Evolutionary conservation across 2,113 vertebrate genomes (phyloP).

Genomic region (Sander lucioperca): DNA sequence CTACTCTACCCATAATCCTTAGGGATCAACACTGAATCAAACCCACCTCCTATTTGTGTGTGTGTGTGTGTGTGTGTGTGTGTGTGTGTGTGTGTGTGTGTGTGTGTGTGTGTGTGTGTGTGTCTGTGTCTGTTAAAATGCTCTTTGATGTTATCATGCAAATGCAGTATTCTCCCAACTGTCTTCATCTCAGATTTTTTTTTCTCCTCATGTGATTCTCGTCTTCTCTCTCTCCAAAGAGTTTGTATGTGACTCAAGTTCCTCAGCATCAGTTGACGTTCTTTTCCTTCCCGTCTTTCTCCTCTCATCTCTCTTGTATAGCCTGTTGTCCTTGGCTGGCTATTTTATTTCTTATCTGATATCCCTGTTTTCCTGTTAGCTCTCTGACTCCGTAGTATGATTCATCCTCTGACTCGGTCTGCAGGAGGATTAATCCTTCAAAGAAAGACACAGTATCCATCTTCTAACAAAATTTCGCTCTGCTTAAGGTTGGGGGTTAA

Average conservation of each 20-base stretch:
- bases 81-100: conserved; percentile 29
- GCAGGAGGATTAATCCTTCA: neutral
- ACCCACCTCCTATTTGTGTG: conserved; percentile 67
- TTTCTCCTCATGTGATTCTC: conserved; percentile 22
- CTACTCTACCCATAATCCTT: conserved; percentile 74
- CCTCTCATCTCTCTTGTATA: conserved; percentile 31
- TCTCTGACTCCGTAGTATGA: conserved; percentile 24
- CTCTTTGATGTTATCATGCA: conserved; percentile 72
- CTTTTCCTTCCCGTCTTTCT: conserved; percentile 47
- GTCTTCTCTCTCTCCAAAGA: conserved; percentile 23
- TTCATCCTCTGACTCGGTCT: conserved; percentile 39
- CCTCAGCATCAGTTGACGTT: conserved; percentile 40
- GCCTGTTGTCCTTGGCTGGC: conserved; percentile 52
- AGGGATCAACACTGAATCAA: conserved; percentile 72
- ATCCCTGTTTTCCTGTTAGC: conserved; percentile 22
- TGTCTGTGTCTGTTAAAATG: conserved; percentile 32
- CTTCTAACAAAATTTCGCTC: neutral
- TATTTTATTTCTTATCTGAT: conserved; percentile 57
- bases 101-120: conserved; percentile 24
- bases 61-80: conserved; percentile 24
- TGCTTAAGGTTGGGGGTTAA: neutral
- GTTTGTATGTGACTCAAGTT: conserved; percentile 41
- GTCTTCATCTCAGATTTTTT: conserved; percentile 51
- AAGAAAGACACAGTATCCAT: neutral
- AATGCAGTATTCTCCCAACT: conserved; percentile 53